Evolutionary conservation across 2,888 invertebrate species (phyloP), one percentile per base, ranked within the genome.

Genomic region (Torymus auratus): DNA sequence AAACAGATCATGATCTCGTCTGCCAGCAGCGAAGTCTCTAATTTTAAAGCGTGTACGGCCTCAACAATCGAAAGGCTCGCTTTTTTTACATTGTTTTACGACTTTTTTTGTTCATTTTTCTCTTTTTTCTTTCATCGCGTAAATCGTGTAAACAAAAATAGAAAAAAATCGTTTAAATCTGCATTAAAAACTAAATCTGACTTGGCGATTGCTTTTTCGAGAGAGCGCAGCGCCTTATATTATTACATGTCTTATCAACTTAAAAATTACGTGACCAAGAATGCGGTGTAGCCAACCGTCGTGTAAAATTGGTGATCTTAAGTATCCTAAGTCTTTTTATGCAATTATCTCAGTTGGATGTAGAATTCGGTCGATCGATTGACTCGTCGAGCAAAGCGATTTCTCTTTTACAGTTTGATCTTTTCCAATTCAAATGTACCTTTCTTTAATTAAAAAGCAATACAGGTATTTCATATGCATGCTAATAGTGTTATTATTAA

Each of bases 221-320:
- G 15, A 73, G 41, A 78, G 52, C 61, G 41, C 67, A 56, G 68
- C 70, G 65, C 65, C 65, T 65, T 70, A 74, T 12, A 65, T 80
- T 70, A 80, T 12, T 5, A 28, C 14, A 68, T 67, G 58, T 55
- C 13, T 61, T 20, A 64, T 55, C 15, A 72, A 76, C 76, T 61
- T 80, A 72, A 72, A 72, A 76, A 72, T 76, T 80, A 82, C 78
- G 65, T 78, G 84, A 81, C 84, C 85, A 85, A 87, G 86, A 84
- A 86, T 85, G 87, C 86, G 86, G 23, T 71, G 85, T 85, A 87
- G 84, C 85, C 86, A 85, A 81, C 74, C 73, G 80, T 83, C 82
- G 76, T 83, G 74, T 79, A 82, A 79, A 84, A 83, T 84, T 82
- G 75, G 83, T 84, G 82, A 83, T 80, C 55, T 82, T 83, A 83